These are phyloP conservation scores for Plutomurus gul DNA, from an alignment of 1,140 invertebrate species.

Conservation along the genomic window DNA sequence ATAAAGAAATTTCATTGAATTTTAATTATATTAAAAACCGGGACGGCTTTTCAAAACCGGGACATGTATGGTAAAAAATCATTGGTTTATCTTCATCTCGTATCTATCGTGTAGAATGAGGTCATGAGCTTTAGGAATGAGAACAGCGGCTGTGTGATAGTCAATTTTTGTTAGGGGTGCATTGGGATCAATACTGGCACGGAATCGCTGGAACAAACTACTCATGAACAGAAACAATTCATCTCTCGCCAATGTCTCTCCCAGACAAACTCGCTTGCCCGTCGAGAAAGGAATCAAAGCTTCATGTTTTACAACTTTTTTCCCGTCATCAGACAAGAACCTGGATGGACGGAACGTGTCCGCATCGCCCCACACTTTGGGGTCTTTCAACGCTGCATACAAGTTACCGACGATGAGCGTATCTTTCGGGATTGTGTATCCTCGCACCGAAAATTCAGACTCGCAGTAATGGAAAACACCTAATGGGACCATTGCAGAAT, in stretches of 20 bases:
- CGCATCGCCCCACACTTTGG: constrained; percentile 49
- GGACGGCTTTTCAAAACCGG: not conserved
- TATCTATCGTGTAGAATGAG: not conserved
- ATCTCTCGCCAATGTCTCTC: constrained; percentile 71
- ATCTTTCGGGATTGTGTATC: constrained; percentile 56
- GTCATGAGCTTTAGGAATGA: not conserved
- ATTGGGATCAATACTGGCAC: not conserved
- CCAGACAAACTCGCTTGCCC: constrained; percentile 72
- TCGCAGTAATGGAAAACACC: constrained; percentile 37
- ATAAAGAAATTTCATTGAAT: no score
- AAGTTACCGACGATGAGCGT: constrained; percentile 56
- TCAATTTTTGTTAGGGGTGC: not conserved
- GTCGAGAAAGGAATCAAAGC: constrained; percentile 76
- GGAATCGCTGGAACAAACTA: constrained; percentile 65
- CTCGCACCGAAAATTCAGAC: constrained; percentile 36
- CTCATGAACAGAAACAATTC: constrained; percentile 74
- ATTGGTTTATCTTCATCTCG: not conserved
- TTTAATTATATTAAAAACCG: no score
- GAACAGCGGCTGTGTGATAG: not conserved
- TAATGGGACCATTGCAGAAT: constrained; percentile 35
- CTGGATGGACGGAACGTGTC: constrained; percentile 56
- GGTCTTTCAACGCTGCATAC: not conserved
- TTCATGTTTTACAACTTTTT: constrained; percentile 66
- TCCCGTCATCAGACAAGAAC: constrained; percentile 57
- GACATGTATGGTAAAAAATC: not conserved